phyloP scores from a whole-genome alignment of 2,888 invertebrate species.

The Busseola fusca region DNA sequence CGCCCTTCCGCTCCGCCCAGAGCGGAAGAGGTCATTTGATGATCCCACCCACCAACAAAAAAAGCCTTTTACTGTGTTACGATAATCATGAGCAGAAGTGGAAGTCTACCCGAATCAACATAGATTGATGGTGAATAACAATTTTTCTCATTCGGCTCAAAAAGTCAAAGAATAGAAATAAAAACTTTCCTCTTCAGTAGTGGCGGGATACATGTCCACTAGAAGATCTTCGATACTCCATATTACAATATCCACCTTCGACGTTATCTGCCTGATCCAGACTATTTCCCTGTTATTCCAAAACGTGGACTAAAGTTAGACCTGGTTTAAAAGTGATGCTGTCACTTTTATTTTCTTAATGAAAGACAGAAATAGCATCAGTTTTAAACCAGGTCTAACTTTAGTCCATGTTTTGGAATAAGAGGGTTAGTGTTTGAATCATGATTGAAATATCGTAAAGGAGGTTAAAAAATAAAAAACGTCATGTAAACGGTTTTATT shows the following conservation, averaged over 20 bases:
- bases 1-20: too few species aligned
- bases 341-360: too few species aligned
- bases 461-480: too few species aligned
- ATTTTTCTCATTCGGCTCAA: slow-evolving; percentile 70
- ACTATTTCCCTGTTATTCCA: too few species aligned
- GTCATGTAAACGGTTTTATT: too few species aligned
- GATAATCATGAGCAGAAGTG: background rate
- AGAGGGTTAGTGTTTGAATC: slow-evolving; percentile 75
- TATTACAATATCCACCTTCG: slow-evolving; percentile 75
- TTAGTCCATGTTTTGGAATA: too few species aligned
- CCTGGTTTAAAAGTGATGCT: too few species aligned
- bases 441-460: slow-evolving; percentile 69
- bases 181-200: slow-evolving; percentile 56
- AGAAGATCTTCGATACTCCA: slow-evolving; percentile 76
- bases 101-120: slow-evolving; percentile 70
- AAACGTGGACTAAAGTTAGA: too few species aligned
- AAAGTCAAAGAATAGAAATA: slow-evolving; percentile 62
- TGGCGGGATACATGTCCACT: slow-evolving; percentile 67
- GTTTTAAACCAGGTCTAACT: too few species aligned
- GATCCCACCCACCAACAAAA: too few species aligned
- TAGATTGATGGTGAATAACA: slow-evolving; percentile 70
- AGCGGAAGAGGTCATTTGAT: too few species aligned
- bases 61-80: background rate
- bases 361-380: too few species aligned
- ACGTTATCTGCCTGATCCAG: slow-evolving; percentile 76